Conservation (phyloP, 2,113 vertebrate species). For the Chloroceryle aenea region DNA sequence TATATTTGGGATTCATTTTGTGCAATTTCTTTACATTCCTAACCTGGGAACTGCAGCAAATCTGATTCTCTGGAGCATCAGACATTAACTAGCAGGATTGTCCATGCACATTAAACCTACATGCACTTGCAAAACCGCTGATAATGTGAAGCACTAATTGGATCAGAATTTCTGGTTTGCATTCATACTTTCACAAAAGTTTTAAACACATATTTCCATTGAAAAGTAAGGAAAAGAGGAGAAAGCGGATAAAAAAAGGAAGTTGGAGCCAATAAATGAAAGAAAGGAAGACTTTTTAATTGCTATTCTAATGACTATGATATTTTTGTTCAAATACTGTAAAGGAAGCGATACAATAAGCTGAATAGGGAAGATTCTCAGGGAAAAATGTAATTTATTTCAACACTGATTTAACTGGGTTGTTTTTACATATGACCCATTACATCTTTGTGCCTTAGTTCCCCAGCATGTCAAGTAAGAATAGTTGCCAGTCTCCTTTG, state of each 20-base stretch:
- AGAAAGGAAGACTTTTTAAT: neutral
- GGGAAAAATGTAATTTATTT: neutral
- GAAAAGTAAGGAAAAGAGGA: neutral
- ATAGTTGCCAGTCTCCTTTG: neutral
- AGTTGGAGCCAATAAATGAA: neutral
- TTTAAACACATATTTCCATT: neutral
- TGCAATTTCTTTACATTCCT: conserved; percentile 1
- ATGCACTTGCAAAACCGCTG: neutral
- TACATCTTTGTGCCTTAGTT: neutral
- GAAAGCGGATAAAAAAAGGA: rapidly evolving
- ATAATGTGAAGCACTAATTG: neutral
- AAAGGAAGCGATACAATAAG: neutral
- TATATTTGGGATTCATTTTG: conserved; percentile 34
- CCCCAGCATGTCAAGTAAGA: neutral
- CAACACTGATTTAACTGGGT: neutral
- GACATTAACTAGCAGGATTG: neutral
- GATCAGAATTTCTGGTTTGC: neutral
- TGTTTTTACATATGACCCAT: neutral
- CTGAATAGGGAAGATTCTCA: neutral
- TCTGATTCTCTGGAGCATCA: neutral
- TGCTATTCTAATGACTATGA: neutral
- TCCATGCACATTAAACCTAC: neutral
- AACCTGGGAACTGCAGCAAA: neutral
- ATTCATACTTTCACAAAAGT: neutral
- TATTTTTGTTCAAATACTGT: neutral